phyloP scores from a whole-genome alignment of 2,113 vertebrate genomes.

The Pseudopodoces humilis region DNA sequence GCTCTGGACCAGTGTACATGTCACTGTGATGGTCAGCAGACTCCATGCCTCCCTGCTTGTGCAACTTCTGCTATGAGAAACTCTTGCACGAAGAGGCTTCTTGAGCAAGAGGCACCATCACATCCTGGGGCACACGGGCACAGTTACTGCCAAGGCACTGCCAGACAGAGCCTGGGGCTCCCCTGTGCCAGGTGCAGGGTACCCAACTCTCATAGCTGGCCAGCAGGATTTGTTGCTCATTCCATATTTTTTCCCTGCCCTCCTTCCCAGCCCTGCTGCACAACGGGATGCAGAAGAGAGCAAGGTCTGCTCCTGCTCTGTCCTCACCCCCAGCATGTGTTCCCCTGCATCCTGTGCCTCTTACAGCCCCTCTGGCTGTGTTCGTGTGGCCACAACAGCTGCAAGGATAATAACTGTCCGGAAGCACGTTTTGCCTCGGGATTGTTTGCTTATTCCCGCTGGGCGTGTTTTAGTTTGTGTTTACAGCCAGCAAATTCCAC shows the following conservation, averaged over 20 bases:
- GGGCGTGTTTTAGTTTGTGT: not conserved
- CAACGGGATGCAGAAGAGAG: not conserved
- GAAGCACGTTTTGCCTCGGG: not conserved
- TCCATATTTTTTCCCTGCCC: not conserved
- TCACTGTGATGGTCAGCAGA: not conserved
- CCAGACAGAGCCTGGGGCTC: not conserved
- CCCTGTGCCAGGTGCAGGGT: not conserved
- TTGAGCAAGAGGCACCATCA: rapidly evolving
- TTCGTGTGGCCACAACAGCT: not conserved
- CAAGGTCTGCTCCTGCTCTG: not conserved
- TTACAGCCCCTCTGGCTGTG: rapidly evolving
- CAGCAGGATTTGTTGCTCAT: rapidly evolving
- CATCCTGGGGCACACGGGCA: not conserved
- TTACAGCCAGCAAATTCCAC: not conserved
- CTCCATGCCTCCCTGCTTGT: not conserved
- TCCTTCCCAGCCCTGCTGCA: not conserved
- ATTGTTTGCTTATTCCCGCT: not conserved
- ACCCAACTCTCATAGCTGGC: rapidly evolving
- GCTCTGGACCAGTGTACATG: rapidly evolving
- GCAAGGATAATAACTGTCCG: not conserved
- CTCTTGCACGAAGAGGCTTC: not conserved
- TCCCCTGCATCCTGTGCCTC: rapidly evolving
- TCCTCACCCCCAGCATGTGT: not conserved
- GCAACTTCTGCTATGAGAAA: not conserved
- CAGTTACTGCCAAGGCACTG: not conserved